phyloP scores from a whole-genome alignment of 2,888 invertebrate species.

The Diplolepis rosae region DNA sequence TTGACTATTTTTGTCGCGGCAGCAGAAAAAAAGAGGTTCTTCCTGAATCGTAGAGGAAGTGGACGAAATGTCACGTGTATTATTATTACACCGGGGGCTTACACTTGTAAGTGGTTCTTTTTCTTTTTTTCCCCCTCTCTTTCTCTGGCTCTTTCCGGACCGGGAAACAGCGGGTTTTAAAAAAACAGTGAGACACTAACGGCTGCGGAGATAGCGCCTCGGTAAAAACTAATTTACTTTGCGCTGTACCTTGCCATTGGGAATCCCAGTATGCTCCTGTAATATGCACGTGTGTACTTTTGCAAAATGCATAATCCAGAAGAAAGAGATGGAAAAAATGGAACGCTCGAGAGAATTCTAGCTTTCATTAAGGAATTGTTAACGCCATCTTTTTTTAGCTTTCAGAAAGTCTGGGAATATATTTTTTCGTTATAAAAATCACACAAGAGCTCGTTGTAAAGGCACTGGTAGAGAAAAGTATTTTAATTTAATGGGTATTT shows the following conservation, averaged over 20 bases:
- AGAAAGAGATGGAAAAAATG: not conserved
- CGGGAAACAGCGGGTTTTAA: slow-evolving; percentile 27
- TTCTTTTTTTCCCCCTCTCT: slow-evolving; percentile 30
- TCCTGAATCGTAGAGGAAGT: slow-evolving; percentile 1
- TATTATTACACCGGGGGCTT: slow-evolving; percentile 8
- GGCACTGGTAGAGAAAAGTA: not conserved
- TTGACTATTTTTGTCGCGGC: slow-evolving; percentile 33
- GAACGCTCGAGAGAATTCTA: slow-evolving; percentile 34
- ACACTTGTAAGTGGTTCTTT: slow-evolving; percentile 4
- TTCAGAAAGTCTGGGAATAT: not conserved
- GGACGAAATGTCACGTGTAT: not conserved
- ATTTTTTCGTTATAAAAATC: not conserved
- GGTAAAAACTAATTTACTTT: slow-evolving; percentile 28
- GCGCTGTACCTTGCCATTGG: slow-evolving; percentile 34
- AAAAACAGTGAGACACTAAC: slow-evolving; percentile 25
- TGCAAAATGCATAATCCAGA: slow-evolving; percentile 14
- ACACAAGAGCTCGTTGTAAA: not conserved
- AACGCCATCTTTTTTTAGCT: slow-evolving; percentile 57
- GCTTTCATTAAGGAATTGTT: slow-evolving; percentile 70
- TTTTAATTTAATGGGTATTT: not conserved
- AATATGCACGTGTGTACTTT: slow-evolving; percentile 29
- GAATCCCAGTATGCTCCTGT: slow-evolving; percentile 37
- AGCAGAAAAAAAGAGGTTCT: slow-evolving; percentile 22
- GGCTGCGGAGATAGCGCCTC: slow-evolving; percentile 14
- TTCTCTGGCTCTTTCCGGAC: not conserved